phyloP scores from a whole-genome alignment of 1,140 invertebrate genomes.

The Drosophila mauritiana region DNA sequence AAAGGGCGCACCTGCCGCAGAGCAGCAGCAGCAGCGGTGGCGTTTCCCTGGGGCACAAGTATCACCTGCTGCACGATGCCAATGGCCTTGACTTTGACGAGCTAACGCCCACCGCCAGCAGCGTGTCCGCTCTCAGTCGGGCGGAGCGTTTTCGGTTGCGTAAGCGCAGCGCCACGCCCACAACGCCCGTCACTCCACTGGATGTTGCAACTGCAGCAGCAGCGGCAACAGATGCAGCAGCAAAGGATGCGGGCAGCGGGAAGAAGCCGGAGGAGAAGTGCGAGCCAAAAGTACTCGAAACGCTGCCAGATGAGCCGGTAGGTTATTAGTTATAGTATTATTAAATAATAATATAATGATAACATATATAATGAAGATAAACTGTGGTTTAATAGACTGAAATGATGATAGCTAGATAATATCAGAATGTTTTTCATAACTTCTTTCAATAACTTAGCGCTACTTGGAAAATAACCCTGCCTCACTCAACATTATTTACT shows the following conservation, averaged over 20 bases:
- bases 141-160: constrained; percentile 54
- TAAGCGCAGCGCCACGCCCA: constrained; percentile 62
- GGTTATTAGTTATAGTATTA: constrained; percentile 14
- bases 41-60: constrained; percentile 43
- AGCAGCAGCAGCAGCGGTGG: constrained; percentile 4
- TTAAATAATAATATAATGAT: too few relatives aligned
- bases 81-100: constrained; percentile 59
- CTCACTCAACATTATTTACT: too few relatives aligned
- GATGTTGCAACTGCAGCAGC: constrained; percentile 13
- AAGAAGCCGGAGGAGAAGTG: constrained; percentile 63
- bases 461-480: too few relatives aligned
- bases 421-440: too few relatives aligned
- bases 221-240: not conserved
- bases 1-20: constrained; percentile 65
- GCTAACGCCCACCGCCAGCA: constrained; percentile 56
- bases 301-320: constrained; percentile 79
- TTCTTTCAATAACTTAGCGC: too few relatives aligned
- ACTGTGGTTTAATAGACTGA: too few relatives aligned
- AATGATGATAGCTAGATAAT: too few relatives aligned
- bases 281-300: constrained; percentile 77
- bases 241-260: constrained; percentile 3
- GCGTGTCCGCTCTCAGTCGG: constrained; percentile 59
- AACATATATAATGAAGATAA: not conserved
- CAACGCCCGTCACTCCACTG: constrained; percentile 26
- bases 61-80: constrained; percentile 48